These are phyloP conservation scores for Leucoma salicis DNA, from an alignment of 2,888 invertebrate species.

Conservation along the genomic window DNA sequence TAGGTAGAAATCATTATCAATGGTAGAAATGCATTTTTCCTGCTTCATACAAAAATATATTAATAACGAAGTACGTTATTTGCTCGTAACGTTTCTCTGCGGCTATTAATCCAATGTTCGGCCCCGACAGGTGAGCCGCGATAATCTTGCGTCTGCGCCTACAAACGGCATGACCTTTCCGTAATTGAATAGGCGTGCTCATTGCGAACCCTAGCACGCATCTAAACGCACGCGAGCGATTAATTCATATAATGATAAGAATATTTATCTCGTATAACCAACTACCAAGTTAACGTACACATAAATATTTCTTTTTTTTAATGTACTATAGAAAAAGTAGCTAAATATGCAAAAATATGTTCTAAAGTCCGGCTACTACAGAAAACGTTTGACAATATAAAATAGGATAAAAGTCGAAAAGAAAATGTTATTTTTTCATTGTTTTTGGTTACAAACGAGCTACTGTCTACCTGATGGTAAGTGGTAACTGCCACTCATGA, in stretches of 20 bases:
- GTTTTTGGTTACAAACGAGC: no score
- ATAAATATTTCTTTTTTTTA: no score
- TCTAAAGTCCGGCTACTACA: no score
- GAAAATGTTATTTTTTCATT: no score
- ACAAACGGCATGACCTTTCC: constrained; percentile 74
- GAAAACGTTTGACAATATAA: no score
- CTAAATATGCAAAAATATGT: no score
- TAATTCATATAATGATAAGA: constrained; percentile 34
- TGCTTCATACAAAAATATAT: constrained; percentile 34
- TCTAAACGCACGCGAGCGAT: constrained; percentile 67
- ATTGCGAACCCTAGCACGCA: constrained; percentile 63
- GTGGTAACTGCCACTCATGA: no score
- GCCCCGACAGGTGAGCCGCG: constrained; percentile 70
- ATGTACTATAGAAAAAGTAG: no score
- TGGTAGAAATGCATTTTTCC: constrained; percentile 23
- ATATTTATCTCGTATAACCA: constrained; percentile 23
- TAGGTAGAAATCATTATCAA: no score
- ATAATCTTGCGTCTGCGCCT: constrained; percentile 71
- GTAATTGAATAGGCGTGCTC: constrained; percentile 77
- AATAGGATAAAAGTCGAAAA: no score
- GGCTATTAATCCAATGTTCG: constrained; percentile 53
- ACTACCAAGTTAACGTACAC: constrained; percentile 13
- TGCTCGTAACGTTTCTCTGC: constrained; percentile 16
- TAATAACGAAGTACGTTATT: constrained; percentile 32
- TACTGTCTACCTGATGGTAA: no score